Conservation (phyloP, 2,888 invertebrate species). For the Cephus runcator region DNA sequence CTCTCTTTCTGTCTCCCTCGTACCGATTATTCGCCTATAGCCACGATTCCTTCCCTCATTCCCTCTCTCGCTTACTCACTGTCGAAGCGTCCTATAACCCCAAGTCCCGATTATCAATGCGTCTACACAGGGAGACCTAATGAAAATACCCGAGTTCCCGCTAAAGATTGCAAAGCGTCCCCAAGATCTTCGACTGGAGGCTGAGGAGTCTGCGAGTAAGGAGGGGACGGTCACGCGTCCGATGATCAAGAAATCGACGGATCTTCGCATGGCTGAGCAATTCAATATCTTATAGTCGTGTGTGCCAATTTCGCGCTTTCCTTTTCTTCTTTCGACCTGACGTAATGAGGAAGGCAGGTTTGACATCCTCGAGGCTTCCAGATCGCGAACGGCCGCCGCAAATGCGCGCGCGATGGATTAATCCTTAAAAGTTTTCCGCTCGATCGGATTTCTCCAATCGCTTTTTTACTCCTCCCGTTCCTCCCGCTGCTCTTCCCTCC, state of each 20-base stretch:
- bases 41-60: background rate
- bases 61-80: background rate
- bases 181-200: no score
- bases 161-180: no score
- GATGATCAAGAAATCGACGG: constrained; percentile 31
- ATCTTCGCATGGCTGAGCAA: constrained; percentile 35
- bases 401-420: no score
- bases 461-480: background rate
- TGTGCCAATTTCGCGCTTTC: background rate
- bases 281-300: constrained; percentile 11
- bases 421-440: constrained; percentile 27
- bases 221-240: background rate
- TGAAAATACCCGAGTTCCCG: no score
- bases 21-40: background rate
- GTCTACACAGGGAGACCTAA: no score
- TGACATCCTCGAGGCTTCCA: no score
- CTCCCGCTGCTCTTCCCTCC: no score
- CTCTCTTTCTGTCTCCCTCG: background rate
- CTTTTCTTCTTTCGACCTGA: background rate
- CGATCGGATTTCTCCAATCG: constrained; percentile 16
- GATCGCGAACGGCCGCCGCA: no score
- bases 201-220: background rate
- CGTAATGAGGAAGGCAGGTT: no score
- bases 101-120: no score
- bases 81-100: no score